These are phyloP conservation scores for Hypotaenidia okinawae DNA, from an alignment of 2,797 vertebrate species.

Conservation along the genomic window DNA sequence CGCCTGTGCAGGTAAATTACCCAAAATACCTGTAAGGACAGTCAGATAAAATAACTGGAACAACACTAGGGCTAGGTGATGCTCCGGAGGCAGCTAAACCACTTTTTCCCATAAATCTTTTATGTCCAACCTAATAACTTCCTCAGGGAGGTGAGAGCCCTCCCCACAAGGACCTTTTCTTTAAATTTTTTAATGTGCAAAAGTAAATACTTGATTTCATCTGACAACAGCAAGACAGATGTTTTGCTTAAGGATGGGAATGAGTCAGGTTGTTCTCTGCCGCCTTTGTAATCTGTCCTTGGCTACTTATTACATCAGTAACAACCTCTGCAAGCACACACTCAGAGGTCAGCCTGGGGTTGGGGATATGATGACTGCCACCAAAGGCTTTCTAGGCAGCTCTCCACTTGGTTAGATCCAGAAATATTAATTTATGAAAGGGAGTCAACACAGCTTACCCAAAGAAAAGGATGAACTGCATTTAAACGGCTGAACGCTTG, in stretches of 20 bases:
- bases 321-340: not conserved
- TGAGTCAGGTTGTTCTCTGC: not conserved
- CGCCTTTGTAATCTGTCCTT: not conserved
- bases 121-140: not conserved
- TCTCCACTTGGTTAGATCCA: not conserved
- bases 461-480: not conserved
- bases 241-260: not conserved
- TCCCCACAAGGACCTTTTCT: not conserved
- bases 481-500: not conserved
- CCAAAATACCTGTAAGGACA: not conserved
- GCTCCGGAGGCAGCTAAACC: not conserved
- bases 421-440: not conserved
- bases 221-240: not conserved
- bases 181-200: not conserved
- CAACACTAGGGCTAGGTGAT: not conserved
- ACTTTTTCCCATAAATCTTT: not conserved
- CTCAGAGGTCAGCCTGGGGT: not conserved
- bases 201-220: slow-evolving; percentile 1
- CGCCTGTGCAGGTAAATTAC: slow-evolving; percentile 19
- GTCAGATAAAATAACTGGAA: not conserved
- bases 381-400: not conserved
- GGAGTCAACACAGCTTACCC: not conserved
- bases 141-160: not conserved
- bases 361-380: not conserved
- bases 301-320: not conserved